Conservation (phyloP, 2,888 invertebrate species). For the Hololepta plana region DNA sequence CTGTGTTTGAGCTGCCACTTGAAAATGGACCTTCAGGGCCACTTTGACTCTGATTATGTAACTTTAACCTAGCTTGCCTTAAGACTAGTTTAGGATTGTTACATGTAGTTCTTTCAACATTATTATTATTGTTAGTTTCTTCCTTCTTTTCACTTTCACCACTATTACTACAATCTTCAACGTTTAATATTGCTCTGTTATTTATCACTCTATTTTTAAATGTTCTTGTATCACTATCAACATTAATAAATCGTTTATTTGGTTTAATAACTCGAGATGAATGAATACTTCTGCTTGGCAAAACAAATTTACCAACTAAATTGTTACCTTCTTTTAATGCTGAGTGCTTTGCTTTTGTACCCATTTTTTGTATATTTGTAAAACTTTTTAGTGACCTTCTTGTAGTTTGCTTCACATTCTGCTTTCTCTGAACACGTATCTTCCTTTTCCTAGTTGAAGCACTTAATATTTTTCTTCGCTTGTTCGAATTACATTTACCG, state of each 20-base stretch:
- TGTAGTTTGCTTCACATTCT: conserved; percentile 5
- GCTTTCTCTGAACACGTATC: not conserved
- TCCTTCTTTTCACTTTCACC: too few species aligned
- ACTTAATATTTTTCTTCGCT: too few species aligned
- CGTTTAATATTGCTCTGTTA: too few species aligned
- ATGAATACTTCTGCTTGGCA: conserved; percentile 66
- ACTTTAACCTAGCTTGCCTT: conserved; percentile 46
- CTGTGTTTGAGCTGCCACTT: conserved; percentile 24
- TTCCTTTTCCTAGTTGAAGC: too few species aligned
- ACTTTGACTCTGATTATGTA: conserved; percentile 29
- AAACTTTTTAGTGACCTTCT: conserved; percentile 5
- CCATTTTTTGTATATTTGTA: conserved; percentile 3
- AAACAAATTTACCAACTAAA: conserved; percentile 44
- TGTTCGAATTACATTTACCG: not conserved
- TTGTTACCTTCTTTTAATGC: conserved; percentile 14
- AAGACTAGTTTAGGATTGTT: conserved; percentile 48
- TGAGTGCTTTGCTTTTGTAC: conserved; percentile 9
- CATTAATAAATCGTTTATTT: conserved; percentile 66
- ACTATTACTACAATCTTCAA: too few species aligned
- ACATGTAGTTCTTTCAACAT: conserved; percentile 22
- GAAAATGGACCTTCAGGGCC: conserved; percentile 53
- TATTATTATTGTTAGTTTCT: conserved; percentile 22
- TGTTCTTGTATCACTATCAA: conserved; percentile 25
- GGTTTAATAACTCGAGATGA: conserved; percentile 79
- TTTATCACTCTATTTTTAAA: conserved; percentile 21